Evolutionary conservation across 2,113 vertebrate genomes (phyloP).

Genomic region (Misgurnus anguillicaudatus): DNA sequence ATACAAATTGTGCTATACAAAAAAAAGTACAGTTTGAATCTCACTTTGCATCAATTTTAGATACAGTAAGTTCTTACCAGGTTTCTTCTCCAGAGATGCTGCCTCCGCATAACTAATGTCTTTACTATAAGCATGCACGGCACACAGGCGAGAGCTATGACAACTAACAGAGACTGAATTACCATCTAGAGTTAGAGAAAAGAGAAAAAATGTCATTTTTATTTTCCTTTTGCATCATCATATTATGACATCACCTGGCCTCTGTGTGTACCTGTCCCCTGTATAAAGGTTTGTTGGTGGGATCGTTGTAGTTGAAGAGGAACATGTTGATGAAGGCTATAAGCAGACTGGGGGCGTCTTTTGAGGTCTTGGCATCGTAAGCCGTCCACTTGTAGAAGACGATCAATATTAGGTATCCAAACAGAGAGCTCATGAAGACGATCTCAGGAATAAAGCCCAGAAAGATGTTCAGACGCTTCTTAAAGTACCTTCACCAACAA

Average conservation of each 20-base stretch:
- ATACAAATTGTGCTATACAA: neutral
- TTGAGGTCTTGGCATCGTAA: constrained; percentile 81
- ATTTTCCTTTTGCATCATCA: neutral
- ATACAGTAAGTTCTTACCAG: constrained; percentile 78
- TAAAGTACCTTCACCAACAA: constrained; percentile 84
- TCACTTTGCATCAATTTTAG: too few species aligned
- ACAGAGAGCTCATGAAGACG: constrained; percentile 90
- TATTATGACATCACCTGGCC: neutral
- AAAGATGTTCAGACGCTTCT: constrained; percentile 93
- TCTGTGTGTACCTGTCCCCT: constrained; percentile 84
- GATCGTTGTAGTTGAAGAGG: constrained; percentile 88
- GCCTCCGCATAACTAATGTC: constrained; percentile 86
- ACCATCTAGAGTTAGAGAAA: constrained; percentile 72
- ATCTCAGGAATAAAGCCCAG: constrained; percentile 96
- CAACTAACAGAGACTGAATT: constrained; percentile 86
- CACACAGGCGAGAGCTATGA: constrained; percentile 88
- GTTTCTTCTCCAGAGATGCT: constrained; percentile 85
- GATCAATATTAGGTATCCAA: constrained; percentile 92
- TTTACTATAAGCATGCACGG: constrained; percentile 94
- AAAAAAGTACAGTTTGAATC: neutral
- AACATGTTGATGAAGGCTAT: constrained; percentile 99
- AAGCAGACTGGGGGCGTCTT: constrained; percentile 89
- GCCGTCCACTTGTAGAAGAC: constrained; percentile 94
- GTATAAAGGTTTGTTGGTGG: constrained; percentile 81
- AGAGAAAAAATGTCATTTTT: neutral